Conservation (phyloP, 2,113 vertebrate species). For the Peromyscus californicus region DNA sequence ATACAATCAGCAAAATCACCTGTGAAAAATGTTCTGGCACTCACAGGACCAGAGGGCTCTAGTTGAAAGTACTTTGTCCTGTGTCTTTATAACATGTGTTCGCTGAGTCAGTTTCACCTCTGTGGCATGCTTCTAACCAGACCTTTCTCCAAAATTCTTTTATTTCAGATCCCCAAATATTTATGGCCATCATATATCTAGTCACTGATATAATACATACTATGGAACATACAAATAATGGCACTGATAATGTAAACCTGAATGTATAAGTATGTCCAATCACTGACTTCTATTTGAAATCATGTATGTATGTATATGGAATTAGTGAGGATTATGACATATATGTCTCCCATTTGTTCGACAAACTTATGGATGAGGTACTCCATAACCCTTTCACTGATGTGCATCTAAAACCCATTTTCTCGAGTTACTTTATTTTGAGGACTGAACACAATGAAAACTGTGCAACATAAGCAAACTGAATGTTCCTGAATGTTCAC, state of each 20-base stretch:
- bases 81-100: neutral
- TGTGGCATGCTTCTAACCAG: neutral
- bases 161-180: conserved; percentile 35
- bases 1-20: neutral
- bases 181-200: neutral
- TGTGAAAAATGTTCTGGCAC: neutral
- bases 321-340: conserved; percentile 23
- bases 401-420: conserved; percentile 38
- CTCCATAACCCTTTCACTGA: conserved; percentile 1
- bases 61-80: neutral
- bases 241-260: conserved; percentile 7
- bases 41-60: neutral
- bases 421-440: conserved; percentile 34
- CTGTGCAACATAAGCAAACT: conserved; percentile 25
- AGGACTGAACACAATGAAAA: conserved; percentile 53
- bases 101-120: neutral
- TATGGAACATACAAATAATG: conserved; percentile 63
- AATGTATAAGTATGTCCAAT: conserved; percentile 32
- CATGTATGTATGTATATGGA: neutral
- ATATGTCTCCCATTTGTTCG: neutral
- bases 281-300: conserved; percentile 4
- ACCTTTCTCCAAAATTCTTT: conserved; percentile 22
- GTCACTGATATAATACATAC: neutral
- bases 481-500: neutral
- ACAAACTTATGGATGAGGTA: neutral